Conservation (phyloP, 2,888 invertebrate species). For the Chironomus tentans region DNA sequence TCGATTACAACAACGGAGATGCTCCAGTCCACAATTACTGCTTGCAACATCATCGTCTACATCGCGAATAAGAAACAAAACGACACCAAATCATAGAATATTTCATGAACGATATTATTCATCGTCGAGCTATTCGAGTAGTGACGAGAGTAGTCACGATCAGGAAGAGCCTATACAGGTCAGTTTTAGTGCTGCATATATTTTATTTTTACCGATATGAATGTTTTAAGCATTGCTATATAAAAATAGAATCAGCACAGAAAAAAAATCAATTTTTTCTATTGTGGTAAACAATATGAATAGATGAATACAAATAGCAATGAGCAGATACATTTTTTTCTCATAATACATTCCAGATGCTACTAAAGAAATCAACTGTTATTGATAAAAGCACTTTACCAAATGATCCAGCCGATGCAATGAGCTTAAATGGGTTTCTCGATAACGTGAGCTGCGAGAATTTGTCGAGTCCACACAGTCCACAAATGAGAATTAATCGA, state of each 20-base stretch:
- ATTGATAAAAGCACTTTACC: conserved; percentile 7
- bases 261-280: too few relatives aligned
- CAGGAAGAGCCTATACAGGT: conserved; percentile 34
- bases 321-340: background rate
- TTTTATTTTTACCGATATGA: too few relatives aligned
- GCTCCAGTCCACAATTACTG: conserved; percentile 31
- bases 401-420: conserved; percentile 33
- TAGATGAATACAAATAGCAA: background rate
- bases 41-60: conserved; percentile 27
- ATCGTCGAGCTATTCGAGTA: conserved; percentile 34
- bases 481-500: background rate
- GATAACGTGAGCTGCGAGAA: conserved; percentile 35
- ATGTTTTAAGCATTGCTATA: too few relatives aligned
- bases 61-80: background rate
- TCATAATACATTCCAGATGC: conserved; percentile 29
- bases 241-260: background rate
- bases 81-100: conserved; percentile 11
- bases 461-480: conserved; percentile 32
- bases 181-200: conserved; percentile 1
- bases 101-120: conserved; percentile 30
- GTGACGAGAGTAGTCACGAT: conserved; percentile 34
- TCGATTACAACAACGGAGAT: conserved; percentile 31
- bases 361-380: conserved; percentile 29
- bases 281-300: too few relatives aligned
- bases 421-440: conserved; percentile 34